Percentiles rank a stretch among this genome's conserved stretches.
These are phyloP conservation scores for Mantis religiosa DNA, from an alignment of 2,888 invertebrate species.

Conservation along the genomic window DNA sequence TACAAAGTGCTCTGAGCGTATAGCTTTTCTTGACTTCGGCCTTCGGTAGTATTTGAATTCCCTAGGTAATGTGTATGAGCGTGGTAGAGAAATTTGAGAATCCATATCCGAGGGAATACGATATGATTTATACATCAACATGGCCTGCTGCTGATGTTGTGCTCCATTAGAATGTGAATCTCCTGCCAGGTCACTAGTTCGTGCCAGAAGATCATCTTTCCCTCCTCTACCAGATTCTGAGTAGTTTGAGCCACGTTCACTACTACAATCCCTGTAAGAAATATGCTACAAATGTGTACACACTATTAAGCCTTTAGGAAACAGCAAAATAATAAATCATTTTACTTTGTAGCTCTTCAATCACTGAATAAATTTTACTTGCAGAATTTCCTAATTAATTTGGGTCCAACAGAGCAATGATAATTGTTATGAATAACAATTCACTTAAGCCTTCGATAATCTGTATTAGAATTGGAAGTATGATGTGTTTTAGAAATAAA, in stretches of 20 bases:
- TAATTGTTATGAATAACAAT: too few species aligned
- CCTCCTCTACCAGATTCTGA: constrained; percentile 23
- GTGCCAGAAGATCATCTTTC: constrained; percentile 14
- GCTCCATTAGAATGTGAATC: constrained; percentile 16
- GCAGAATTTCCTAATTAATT: too few species aligned
- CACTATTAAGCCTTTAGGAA: too few species aligned
- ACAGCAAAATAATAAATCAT: too few species aligned
- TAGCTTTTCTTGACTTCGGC: constrained; percentile 51
- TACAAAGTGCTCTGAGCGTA: constrained; percentile 64
- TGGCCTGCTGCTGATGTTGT: constrained; percentile 22
- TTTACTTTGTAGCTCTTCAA: too few species aligned
- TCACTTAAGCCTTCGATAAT: too few species aligned
- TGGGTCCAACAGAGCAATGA: too few species aligned
- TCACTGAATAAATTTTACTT: too few species aligned
- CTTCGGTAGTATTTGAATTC: constrained; percentile 79
- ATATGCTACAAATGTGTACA: not conserved
- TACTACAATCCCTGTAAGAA: constrained; percentile 27
- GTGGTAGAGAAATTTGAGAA: constrained; percentile 71
- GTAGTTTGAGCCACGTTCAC: constrained; percentile 27
- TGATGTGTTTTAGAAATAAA: too few species aligned
- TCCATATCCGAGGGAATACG: constrained; percentile 68
- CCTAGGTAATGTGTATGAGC: constrained; percentile 79
- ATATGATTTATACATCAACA: constrained; percentile 46
- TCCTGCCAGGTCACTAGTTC: constrained; percentile 17
- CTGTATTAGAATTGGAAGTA: too few species aligned